A percentile compares a stretch with the other conserved stretches of the same genome.
Conservation (phyloP, 2,888 invertebrate genomes). For the Hedychridium roseum region DNA sequence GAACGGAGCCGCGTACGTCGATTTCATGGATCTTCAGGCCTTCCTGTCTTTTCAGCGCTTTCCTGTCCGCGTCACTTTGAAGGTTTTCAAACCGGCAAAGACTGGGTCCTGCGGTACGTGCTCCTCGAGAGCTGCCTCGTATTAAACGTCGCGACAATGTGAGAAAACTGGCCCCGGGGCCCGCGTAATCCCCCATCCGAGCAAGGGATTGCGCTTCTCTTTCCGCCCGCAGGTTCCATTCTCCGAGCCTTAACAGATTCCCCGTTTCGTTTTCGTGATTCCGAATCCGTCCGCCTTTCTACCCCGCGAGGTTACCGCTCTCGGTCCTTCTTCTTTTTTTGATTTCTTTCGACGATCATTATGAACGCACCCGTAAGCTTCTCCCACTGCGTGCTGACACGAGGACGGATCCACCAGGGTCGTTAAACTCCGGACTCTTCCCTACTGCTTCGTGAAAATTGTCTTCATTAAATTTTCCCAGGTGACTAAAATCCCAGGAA, state of each 20-base stretch:
- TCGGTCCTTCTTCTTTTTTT: constrained; percentile 1
- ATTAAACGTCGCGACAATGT: constrained; percentile 23
- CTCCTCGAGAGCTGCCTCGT: constrained; percentile 40
- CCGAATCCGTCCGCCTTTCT: constrained; percentile 28
- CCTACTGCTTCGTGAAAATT: too few species aligned
- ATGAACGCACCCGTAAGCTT: constrained; percentile 50
- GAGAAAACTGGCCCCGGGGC: constrained; percentile 24
- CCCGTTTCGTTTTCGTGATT: constrained; percentile 32
- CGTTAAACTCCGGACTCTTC: constrained; percentile 44
- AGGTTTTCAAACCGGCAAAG: too few species aligned
- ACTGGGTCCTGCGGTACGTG: constrained; percentile 37
- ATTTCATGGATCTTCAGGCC: too few species aligned
- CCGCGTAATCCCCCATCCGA: constrained; percentile 16
- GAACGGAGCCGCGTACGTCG: too few species aligned
- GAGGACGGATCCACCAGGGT: constrained; percentile 30
- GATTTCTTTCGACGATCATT: constrained; percentile 42
- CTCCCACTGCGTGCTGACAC: constrained; percentile 32
- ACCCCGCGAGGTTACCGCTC: constrained; percentile 6
- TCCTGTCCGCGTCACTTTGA: too few species aligned
- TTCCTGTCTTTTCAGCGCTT: too few species aligned
- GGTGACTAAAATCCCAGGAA: too few species aligned
- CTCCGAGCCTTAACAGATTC: constrained; percentile 28
- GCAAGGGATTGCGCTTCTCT: constrained; percentile 23
- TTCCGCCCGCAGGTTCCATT: too few species aligned
- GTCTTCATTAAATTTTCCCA: too few species aligned